Evolutionary conservation across 2,113 vertebrate species (phyloP), one percentile per base, ranked within the genome.

Genomic region (Tyrannus savana): DNA sequence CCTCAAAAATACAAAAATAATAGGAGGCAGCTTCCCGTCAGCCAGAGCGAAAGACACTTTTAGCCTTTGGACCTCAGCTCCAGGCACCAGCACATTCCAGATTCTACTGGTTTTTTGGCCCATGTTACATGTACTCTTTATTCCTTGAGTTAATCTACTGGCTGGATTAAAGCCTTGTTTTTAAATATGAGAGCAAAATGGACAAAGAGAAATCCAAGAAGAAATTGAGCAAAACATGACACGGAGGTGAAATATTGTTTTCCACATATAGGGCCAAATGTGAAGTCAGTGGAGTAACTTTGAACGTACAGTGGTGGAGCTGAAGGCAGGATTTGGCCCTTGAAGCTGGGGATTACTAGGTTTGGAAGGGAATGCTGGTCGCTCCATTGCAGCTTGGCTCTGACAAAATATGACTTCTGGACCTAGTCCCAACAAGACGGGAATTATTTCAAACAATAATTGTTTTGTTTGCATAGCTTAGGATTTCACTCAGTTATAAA

Each of bases 361-460:
- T 72, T 89, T 95, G 87, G 91, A 95, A 92, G 50, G 47, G 50
- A 92, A 82, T 3, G 12, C 50, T 0, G 12, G 69, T 92, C 0
- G 1, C 77, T 84, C 83, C 7, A 2, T 68, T 91, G 77, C 83
- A 92, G 77, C 41, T 96, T 93, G 84, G 94, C 87, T 92, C 82
- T 72, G 52, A 88, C 55, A 94, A 88, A 94, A 86, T 62, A 79
- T 56, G 88, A 94, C 66, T 95, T 87, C 90, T 96, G 96, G 92
- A 80, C 11, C 14, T 8, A 3, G 2, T 85, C 73, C 96, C 84
- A 92, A 52, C 63, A 79, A 53, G 62, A 67, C 0, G 4, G 91
- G 96, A 96, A 87, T 89, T 89, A 89, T 94, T 96, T 95, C 83
- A 95, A 95, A 94, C 87, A 96, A 83, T 75, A 86, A 85, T 77